phyloP scores from a whole-genome alignment of 2,113 vertebrate genomes.

The Harpagus bidentatus region DNA sequence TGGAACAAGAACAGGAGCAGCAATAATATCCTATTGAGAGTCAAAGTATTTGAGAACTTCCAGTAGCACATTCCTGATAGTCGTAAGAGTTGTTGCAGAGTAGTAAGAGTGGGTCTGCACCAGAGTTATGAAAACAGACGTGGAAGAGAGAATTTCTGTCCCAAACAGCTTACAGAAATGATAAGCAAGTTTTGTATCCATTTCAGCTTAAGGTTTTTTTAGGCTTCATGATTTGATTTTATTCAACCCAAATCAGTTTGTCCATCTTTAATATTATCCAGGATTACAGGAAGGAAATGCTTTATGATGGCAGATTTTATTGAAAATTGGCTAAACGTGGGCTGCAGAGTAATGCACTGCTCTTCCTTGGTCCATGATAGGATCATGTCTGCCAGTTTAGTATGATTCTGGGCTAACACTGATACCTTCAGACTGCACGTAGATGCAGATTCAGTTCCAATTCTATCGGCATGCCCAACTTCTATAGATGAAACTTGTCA shows the following conservation, averaged over 20 bases:
- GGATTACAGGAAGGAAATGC: neutral
- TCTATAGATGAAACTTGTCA: neutral
- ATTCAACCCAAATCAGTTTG: neutral
- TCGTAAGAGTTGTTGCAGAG: neutral
- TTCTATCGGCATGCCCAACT: neutral
- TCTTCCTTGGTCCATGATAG: neutral
- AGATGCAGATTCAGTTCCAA: neutral
- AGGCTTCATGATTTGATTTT: neutral
- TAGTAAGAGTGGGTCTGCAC: neutral
- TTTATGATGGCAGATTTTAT: neutral
- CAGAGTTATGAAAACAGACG: neutral
- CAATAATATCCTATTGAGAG: neutral
- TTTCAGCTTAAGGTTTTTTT: neutral
- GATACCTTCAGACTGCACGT: neutral
- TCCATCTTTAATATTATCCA: neutral
- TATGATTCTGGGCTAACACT: neutral
- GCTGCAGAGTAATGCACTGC: neutral
- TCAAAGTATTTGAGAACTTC: neutral
- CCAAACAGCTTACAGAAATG: neutral
- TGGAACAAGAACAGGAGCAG: neutral
- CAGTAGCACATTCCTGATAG: neutral
- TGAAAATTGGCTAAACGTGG: neutral
- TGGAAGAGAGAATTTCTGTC: neutral
- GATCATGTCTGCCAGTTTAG: neutral
- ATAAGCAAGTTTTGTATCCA: neutral